Evolutionary conservation across 2,797 vertebrate genomes (phyloP), one percentile per base, ranked within the genome.

Genomic region (Avahi laniger): DNA sequence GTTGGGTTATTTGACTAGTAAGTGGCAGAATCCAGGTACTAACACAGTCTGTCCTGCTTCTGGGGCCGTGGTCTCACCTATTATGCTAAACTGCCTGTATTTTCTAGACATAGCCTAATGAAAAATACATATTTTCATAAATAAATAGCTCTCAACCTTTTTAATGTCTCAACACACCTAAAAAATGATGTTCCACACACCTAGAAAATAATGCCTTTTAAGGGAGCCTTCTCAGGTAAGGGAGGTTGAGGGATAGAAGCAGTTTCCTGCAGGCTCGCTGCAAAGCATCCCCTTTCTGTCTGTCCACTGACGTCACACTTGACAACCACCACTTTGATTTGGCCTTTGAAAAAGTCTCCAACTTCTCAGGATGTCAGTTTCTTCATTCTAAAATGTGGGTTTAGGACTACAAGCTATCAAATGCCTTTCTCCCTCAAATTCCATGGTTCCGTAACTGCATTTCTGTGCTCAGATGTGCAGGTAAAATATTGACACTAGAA

Each of bases 281-380:
- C 4, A 61, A 69, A 63, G 15, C 8, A 2, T 18, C 6, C 12
- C 17, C 26, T 88, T 69, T 85, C 20, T 43, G 35, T 7, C 13
- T 26, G 4, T 76, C 22, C 43, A 52, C 69, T 81, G 38, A 48
- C 28, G 24, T 84, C 59, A n/a, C 2, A 35, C 17, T 67, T 93
- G 22, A 93, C 17, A 59, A 22, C 59, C 10, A 41, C 33, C 72
- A 72, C 76, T 50, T n/a, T 18, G 52, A 70, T 54, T 50, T 95
- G 33, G 73, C 90, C 92, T 90, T 88, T 54, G 41, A 90, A 94
- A 96, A 84, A 69, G n/a, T 85, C 61, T 38, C 52, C n/a, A 35
- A 1, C 41, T 78, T 90, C 59, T 50, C 84, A 50, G 84, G 35
- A 54, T 84, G 50, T 93, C 73, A 33, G 10, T 41, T 79, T 93